Conservation (phyloP, 23 tunicate genomes). For the Styela clava region DNA sequence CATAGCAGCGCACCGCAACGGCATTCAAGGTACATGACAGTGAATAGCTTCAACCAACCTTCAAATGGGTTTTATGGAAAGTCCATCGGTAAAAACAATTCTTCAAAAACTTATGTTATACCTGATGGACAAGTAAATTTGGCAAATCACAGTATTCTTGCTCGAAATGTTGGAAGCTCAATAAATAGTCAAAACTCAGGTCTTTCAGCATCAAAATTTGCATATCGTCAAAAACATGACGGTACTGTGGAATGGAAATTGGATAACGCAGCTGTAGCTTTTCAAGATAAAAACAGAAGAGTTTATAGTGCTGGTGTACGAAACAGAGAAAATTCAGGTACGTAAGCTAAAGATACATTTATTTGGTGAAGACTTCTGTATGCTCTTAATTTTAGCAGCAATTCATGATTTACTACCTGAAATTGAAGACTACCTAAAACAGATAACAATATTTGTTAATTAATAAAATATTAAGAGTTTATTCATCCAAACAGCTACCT, state of each 20-base stretch:
- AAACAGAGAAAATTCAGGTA: slow-evolving; percentile 27
- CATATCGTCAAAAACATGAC: slow-evolving; percentile 32
- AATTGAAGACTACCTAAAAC: no score
- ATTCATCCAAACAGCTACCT: no score
- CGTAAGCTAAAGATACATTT: no score
- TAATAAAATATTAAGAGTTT: no score
- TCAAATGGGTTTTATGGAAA: slow-evolving; percentile 16
- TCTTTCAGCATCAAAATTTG: slow-evolving; percentile 12
- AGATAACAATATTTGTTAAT: no score
- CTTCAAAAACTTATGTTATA: slow-evolving; percentile 14
- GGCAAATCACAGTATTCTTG: slow-evolving; percentile 21
- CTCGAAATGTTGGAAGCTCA: slow-evolving; percentile 19
- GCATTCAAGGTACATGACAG: slow-evolving; percentile 17
- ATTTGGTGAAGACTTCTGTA: no score
- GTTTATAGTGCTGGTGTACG: slow-evolving; percentile 28
- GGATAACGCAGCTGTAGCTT: slow-evolving; percentile 20
- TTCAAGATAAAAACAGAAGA: slow-evolving; percentile 22
- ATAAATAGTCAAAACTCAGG: slow-evolving; percentile 14
- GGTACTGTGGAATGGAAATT: slow-evolving; percentile 30
- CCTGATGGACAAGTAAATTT: slow-evolving; percentile 33
- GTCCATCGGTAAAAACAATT: neutral
- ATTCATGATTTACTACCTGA: no score
- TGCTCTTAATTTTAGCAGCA: no score
- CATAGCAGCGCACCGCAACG: neutral
- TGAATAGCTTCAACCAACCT: neutral